Conservation (phyloP, 2,113 vertebrate species). For the Hemiscyllium ocellatum region DNA sequence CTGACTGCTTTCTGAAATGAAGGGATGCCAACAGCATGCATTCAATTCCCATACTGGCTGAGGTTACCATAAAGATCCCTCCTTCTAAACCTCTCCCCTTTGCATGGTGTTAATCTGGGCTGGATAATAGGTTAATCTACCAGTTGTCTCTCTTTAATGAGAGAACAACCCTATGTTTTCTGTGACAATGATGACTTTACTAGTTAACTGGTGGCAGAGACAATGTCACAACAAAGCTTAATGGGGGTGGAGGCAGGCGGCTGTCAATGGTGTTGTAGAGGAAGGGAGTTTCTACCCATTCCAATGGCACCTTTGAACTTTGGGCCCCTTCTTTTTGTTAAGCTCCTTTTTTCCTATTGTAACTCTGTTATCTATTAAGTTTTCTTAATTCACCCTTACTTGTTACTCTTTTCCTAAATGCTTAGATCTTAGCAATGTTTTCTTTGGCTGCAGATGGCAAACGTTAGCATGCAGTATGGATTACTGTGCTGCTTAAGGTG, state of each 20-base stretch:
- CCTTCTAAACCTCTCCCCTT: no score
- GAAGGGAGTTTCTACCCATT: not conserved
- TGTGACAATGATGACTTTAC: no score
- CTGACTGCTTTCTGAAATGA: no score
- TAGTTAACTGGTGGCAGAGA: not conserved
- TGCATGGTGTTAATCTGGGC: no score
- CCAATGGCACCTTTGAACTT: not conserved
- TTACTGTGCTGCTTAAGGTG: not conserved
- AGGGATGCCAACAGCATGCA: no score
- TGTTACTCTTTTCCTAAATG: not conserved
- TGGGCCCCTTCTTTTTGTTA: no score
- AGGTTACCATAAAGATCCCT: no score
- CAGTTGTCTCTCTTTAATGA: no score
- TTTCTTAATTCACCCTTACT: not conserved
- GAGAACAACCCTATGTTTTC: no score
- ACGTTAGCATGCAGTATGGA: not conserved
- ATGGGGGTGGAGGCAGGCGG: not conserved
- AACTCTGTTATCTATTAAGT: not conserved
- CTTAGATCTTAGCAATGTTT: not conserved
- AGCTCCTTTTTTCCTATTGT: not conserved
- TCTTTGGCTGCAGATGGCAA: not conserved
- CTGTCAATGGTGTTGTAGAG: not conserved
- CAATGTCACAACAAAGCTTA: not conserved
- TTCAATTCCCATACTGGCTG: no score
- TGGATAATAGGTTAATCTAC: no score